Base-by-base conservation (phyloP, 2,888 invertebrate genomes). In the Onchidella celtica region DNA sequence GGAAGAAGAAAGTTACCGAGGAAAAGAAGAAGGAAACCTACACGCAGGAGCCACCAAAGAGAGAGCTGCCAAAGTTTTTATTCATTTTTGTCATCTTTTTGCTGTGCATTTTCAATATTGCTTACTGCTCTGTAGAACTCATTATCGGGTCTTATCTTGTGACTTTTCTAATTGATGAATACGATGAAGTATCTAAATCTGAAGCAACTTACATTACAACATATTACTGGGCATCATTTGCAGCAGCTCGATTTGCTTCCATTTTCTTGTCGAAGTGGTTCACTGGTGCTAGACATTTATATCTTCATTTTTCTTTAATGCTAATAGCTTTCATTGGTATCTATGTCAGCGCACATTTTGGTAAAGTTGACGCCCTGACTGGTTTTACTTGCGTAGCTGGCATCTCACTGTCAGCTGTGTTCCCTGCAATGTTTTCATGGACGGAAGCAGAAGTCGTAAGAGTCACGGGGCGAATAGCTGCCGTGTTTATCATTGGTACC, bases 211-310 rank as follows among this genome's bases (percentile, higher is more conserved):
- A 89, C 40, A 79, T 93, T 1, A 90, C 92, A 0, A 91, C 93
- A 2, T 87, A 91, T 0, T 94, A 92, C 85, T 94, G 94, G 94
- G 92, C 92, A 0, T 86, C 91, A 3, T 93, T 93, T 87, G 92
- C 93, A 0, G 86, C 89, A 2, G 90, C 89, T 3, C 88, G 94
- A 17, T 90, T 92, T 73, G 78, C 90, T 2, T 91, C 92, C 55
- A 92, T 94, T n/a, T 89, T 92, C 70, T 85, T 92, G 29, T 90
- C 93, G 0, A 88, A 89, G 14, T 90, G 89, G 68, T 81, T 93
- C 17, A 87, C 87, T 55, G 90, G 92, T 1, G 86, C 88, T 1
- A 86, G 86, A 29, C 59, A 78, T 17, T 38, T 85, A 9, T 40
- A 65, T 29, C 65, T 84, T 14, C 76, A 78, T n/a, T 29, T 65